phyloP scores from a whole-genome alignment of 92 coral and sea anemone genomes.

The Bergia sp. region DNA sequence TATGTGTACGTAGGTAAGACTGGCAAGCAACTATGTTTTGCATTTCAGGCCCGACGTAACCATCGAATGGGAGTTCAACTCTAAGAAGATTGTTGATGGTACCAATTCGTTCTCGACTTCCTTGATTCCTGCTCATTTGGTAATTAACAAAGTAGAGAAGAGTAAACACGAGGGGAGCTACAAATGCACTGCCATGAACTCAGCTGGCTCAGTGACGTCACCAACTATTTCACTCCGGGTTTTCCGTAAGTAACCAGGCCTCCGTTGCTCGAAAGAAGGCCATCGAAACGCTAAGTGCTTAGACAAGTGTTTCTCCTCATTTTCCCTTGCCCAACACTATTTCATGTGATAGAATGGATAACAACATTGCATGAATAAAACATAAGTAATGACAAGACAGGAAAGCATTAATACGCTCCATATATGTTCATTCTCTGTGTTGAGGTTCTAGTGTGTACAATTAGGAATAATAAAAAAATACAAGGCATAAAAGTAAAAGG shows the following conservation, averaged over 20 bases:
- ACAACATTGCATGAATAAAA: too few species aligned
- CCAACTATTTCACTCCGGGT: not conserved
- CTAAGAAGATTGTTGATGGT: conserved; percentile 21
- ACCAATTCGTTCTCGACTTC: conserved; percentile 32
- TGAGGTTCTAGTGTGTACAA: too few species aligned
- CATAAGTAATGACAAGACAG: too few species aligned
- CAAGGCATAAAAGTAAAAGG: too few species aligned
- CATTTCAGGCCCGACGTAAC: conserved; percentile 39
- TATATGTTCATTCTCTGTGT: too few species aligned
- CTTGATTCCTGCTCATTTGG: not conserved
- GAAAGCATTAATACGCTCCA: too few species aligned
- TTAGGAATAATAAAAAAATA: too few species aligned
- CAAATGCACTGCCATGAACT: conserved; percentile 21
- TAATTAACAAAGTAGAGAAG: not conserved
- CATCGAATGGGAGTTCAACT: conserved; percentile 20
- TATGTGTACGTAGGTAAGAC: not conserved
- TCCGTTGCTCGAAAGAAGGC: too few species aligned
- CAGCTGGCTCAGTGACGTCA: conserved; percentile 1
- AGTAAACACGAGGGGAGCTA: conserved; percentile 11
- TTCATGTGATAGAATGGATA: too few species aligned
- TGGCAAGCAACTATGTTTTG: not conserved
- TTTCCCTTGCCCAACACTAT: too few species aligned
- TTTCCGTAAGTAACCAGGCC: not conserved
- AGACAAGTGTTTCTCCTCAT: too few species aligned
- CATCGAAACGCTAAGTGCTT: too few species aligned